phyloP scores from a whole-genome alignment of 2,113 vertebrate species.

The Onychostruthus taczanowskii region DNA sequence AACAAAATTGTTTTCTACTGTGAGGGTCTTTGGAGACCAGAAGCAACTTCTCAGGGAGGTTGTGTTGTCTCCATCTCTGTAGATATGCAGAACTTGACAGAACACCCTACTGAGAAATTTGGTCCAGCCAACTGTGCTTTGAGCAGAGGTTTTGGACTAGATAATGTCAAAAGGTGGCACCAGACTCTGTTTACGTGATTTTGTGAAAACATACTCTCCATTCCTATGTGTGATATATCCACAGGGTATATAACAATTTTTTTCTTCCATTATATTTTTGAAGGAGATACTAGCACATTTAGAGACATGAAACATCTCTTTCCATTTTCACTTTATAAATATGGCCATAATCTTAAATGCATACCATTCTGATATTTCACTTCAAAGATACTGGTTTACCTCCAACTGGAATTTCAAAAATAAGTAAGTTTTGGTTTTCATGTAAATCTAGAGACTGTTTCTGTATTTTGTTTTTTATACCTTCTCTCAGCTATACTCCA shows the following conservation, averaged over 20 bases:
- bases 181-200: background rate
- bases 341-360: background rate
- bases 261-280: background rate
- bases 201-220: background rate
- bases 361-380: background rate
- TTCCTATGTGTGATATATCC: background rate
- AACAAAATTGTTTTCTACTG: background rate
- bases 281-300: background rate
- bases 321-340: background rate
- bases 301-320: background rate
- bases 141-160: background rate
- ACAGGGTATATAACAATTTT: background rate
- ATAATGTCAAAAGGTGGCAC: background rate
- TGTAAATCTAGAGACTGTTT: background rate
- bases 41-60: background rate
- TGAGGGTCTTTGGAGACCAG: background rate
- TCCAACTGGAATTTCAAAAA: background rate
- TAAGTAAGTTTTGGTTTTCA: background rate
- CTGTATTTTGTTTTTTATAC: background rate
- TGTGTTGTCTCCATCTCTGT: background rate
- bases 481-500: background rate
- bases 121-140: background rate
- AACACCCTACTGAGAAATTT: accelerated
- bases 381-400: background rate
- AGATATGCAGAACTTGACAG: background rate